Conservation (phyloP, 2,113 vertebrate genomes). For the Sylvicapra grimmia region DNA sequence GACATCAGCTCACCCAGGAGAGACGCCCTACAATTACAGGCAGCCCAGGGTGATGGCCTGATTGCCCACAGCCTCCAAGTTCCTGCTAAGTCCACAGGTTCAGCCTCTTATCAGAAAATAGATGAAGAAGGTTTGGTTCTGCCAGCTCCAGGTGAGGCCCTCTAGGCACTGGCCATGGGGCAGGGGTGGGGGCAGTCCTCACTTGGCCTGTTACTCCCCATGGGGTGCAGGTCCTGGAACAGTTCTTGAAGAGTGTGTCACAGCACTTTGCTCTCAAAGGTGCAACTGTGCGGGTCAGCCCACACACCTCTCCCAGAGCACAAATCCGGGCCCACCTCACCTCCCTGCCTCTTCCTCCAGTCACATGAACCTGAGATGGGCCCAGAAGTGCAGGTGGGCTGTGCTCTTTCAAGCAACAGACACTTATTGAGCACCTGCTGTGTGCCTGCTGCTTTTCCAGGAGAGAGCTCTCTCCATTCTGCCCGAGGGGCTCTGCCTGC, state of each 20-base stretch:
- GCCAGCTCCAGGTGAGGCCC: neutral
- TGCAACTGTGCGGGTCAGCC: neutral
- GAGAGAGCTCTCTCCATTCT: neutral
- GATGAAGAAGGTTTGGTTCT: neutral
- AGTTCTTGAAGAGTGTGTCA: neutral
- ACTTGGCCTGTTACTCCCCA: neutral
- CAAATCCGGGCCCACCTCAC: neutral
- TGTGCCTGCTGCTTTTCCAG: neutral
- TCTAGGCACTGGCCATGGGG: neutral
- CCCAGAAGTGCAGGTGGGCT: neutral
- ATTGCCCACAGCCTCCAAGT: neutral
- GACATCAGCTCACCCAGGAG: neutral
- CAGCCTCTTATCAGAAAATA: neutral
- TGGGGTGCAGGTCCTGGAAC: neutral
- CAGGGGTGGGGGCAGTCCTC: neutral
- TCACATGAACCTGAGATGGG: neutral
- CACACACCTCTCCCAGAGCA: neutral
- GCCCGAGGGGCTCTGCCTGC: neutral
- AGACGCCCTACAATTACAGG: neutral
- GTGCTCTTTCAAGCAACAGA: neutral
- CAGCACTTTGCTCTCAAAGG: neutral
- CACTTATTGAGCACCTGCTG: neutral
- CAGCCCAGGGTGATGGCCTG: neutral
- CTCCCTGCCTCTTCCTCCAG: neutral
- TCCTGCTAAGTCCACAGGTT: neutral